These are phyloP conservation scores for Physella acuta DNA, from an alignment of 1,140 invertebrate species.

Conservation along the genomic window DNA sequence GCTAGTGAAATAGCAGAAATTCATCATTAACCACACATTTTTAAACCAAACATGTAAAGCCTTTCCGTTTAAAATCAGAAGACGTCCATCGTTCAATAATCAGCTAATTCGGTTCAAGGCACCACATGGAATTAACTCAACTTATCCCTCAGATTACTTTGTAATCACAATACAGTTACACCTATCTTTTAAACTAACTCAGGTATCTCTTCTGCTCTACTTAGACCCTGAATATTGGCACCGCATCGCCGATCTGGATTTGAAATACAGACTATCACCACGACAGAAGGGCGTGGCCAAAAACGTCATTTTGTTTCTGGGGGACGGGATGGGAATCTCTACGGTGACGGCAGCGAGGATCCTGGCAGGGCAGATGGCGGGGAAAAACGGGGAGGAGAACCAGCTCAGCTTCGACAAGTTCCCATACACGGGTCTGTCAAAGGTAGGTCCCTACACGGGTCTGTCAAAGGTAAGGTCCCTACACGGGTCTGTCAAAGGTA, in stretches of 20 bases:
- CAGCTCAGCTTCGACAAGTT: conserved; percentile 76
- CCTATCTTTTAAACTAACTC: neutral
- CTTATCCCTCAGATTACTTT: neutral
- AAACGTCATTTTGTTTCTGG: conserved; percentile 89
- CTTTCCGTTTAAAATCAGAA: too few relatives aligned
- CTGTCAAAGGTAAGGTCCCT: too few relatives aligned
- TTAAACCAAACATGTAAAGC: too few relatives aligned
- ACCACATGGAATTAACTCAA: too few relatives aligned
- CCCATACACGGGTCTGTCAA: conserved; percentile 71
- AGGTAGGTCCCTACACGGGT: too few relatives aligned
- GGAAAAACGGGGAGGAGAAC: conserved; percentile 69
- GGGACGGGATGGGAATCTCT: conserved; percentile 91
- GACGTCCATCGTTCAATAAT: too few relatives aligned
- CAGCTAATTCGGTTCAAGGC: too few relatives aligned
- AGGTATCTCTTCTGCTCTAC: neutral
- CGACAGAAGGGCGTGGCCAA: conserved; percentile 65
- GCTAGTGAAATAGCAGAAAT: too few relatives aligned
- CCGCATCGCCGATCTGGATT: neutral
- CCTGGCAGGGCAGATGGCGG: conserved; percentile 67
- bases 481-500: too few relatives aligned
- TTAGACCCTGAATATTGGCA: conserved; percentile 1
- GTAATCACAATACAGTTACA: neutral
- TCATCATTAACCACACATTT: too few relatives aligned
- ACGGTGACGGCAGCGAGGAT: conserved; percentile 84
- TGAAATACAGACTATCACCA: neutral